Base-by-base conservation (phyloP, 2,797 vertebrate genomes). In the Orestias chungarensis region DNA sequence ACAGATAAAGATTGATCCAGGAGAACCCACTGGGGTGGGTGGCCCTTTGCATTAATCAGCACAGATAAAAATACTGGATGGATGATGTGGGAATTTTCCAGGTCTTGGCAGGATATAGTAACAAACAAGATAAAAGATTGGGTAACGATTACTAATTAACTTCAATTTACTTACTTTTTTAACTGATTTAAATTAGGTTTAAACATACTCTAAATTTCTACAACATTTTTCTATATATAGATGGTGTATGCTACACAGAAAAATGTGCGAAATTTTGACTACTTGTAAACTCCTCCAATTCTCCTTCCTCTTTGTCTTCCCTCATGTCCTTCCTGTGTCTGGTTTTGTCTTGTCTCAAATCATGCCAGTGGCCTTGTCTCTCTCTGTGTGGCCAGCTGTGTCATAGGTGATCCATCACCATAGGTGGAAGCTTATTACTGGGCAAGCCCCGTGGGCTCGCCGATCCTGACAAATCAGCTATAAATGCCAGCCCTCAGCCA, bases 401-500 rank as follows among this genome's bases (percentile, higher is more conserved):
- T 94, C 93, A 93, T 88, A 91, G 89, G 90, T 93, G 90, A 95
- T 94, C 91, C 87, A 88, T 94, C 92, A 93, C 89, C 88, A 88
- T 86, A 92, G 93, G 90, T 92, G 87, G 88, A 91, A 71, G 86
- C 87, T 91, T 93, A 93, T 93, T 93, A 94, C 90, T 91, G 90
- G 87, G 82, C 66, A 66, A 87, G 87, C 87, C 92, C 92, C 54
- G 70, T 83, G 87, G 92, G 91, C 82, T 79, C 68, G 55, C 82
- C 65, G 75, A 89, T 93, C 89, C 81, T 82, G 90, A 90, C 89
- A 90, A 91, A 93, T 93, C 91, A 92, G 88, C 82, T 87, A 85
- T 93, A 93, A 94, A 93, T 93, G 93, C 90, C 91, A 93, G 81
- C 85, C 83, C 74, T 91, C 87, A 87, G 85, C 75, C 52, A 23